phyloP scores from a whole-genome alignment of 2,797 vertebrate species.

The Chelon labrosus region DNA sequence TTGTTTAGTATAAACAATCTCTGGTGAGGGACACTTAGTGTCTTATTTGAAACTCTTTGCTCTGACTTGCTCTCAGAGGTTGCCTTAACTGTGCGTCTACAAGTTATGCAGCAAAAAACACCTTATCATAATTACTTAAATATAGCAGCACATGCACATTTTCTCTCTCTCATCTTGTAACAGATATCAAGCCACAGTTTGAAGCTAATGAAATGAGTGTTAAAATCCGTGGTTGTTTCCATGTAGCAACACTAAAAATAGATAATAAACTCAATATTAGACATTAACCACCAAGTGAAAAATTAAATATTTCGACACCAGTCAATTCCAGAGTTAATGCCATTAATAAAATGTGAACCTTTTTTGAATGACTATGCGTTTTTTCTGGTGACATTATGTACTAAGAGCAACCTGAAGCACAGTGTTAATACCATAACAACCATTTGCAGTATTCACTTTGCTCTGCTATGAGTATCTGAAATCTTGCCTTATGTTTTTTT shows the following conservation, averaged over 20 bases:
- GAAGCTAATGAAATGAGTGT: neutral
- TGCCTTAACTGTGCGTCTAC: neutral
- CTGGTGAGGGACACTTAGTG: constrained; percentile 6
- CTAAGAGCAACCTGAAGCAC: neutral
- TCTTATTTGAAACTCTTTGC: constrained; percentile 1
- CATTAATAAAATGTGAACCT: neutral
- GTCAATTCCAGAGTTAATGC: neutral
- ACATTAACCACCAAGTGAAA: neutral
- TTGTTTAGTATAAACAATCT: constrained; percentile 54
- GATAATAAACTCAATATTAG: neutral
- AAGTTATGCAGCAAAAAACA: neutral
- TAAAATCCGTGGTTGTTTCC: constrained; percentile 6
- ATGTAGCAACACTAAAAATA: neutral
- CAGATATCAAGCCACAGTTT: constrained; percentile 1
- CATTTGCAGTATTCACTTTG: neutral
- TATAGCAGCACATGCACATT: neutral
- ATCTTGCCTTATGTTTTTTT: constrained; percentile 42
- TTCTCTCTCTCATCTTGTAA: constrained; percentile 35
- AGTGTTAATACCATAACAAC: neutral
- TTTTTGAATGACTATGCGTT: no score
- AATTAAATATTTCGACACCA: neutral
- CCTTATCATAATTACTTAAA: neutral
- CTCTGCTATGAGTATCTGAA: constrained; percentile 41
- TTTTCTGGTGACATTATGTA: no score
- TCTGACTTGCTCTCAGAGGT: constrained; percentile 27